phyloP scores from a whole-genome alignment of 2,888 invertebrate species.

The Spodoptera exigua region DNA sequence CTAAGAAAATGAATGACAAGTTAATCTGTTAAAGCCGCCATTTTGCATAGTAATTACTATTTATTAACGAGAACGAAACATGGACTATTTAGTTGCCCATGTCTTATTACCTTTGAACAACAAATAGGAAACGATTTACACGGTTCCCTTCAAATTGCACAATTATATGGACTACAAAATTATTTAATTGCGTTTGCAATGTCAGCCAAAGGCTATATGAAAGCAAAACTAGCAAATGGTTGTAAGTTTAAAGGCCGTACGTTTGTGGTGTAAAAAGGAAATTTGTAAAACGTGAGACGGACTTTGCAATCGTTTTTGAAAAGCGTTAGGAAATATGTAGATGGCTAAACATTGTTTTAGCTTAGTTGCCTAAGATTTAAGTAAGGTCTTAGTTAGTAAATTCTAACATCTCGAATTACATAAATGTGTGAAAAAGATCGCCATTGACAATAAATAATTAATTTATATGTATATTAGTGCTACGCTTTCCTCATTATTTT shows the following conservation, averaged over 20 bases:
- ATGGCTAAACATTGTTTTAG: not conserved
- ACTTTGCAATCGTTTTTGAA: slow-evolving; percentile 16
- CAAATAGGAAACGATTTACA: slow-evolving; percentile 55
- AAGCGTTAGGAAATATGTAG: slow-evolving; percentile 10
- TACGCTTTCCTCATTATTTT: too few species aligned
- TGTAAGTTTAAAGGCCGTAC: slow-evolving; percentile 50
- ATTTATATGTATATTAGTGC: too few species aligned
- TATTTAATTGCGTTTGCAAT: slow-evolving; percentile 57
- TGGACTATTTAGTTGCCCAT: slow-evolving; percentile 8
- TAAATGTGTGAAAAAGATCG: too few species aligned
- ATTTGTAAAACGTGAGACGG: slow-evolving; percentile 36
- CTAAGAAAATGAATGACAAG: too few species aligned
- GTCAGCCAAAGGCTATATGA: slow-evolving; percentile 59
- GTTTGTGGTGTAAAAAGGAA: slow-evolving; percentile 35
- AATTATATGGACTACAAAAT: slow-evolving; percentile 59
- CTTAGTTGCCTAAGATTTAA: not conserved
- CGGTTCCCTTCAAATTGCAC: slow-evolving; percentile 50
- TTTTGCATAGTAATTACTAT: slow-evolving; percentile 3
- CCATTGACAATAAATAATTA: too few species aligned
- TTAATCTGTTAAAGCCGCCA: too few species aligned
- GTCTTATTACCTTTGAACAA: slow-evolving; percentile 29
- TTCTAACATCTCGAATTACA: too few species aligned
- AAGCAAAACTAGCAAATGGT: slow-evolving; percentile 49
- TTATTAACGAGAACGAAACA: slow-evolving; percentile 21
- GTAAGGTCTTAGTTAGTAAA: too few species aligned